Conservation (phyloP, 2,113 vertebrate genomes). For the Ammospiza nelsoni region DNA sequence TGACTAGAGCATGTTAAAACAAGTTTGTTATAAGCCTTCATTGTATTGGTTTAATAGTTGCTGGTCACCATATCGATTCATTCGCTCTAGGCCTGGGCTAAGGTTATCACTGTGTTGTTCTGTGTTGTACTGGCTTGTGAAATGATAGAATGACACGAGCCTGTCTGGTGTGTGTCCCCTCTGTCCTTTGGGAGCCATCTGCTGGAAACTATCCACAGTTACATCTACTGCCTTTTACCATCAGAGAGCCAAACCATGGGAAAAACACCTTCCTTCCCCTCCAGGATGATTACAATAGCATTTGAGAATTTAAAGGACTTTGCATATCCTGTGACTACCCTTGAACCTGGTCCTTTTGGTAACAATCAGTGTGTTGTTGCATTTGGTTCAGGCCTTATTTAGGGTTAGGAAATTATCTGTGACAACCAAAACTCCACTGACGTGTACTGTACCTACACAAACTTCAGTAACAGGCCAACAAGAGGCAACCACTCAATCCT, state of each 20-base stretch:
- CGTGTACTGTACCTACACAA: neutral
- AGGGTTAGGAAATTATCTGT: neutral
- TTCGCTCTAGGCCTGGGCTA: neutral
- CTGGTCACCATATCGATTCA: neutral
- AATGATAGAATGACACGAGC: neutral
- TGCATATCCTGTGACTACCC: neutral
- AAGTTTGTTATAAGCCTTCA: neutral
- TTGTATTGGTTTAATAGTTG: neutral
- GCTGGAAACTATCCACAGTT: neutral
- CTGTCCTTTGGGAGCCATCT: neutral
- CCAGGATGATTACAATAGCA: neutral
- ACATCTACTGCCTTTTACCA: neutral
- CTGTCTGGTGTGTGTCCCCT: neutral
- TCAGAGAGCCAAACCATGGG: neutral
- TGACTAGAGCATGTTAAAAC: neutral
- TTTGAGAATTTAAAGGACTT: neutral
- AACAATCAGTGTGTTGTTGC: neutral
- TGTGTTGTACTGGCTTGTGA: neutral
- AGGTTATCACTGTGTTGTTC: neutral
- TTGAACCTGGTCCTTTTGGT: neutral
- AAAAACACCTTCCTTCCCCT: neutral
- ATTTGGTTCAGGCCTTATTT: neutral
- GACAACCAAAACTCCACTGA: fast-evolving
- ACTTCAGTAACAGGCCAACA: neutral
- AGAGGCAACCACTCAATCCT: neutral